Base-by-base conservation (phyloP, 2,113 vertebrate genomes). In the Hyperopisus bebe region DNA sequence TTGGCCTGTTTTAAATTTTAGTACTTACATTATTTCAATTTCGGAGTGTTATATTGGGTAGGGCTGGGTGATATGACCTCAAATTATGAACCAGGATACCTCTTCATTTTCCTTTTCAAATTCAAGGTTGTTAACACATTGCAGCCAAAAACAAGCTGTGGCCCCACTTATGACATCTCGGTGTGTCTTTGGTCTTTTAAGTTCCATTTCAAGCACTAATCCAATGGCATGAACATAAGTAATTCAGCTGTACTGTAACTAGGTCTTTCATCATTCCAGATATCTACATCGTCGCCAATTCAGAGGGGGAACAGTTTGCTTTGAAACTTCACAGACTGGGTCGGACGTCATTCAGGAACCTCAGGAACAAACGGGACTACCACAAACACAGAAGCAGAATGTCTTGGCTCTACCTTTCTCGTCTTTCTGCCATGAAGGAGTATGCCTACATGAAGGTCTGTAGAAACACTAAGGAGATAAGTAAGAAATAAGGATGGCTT, bases 391-490 rank as follows among this genome's bases (percentile, higher is more conserved):
- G 98, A 48, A 95, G 96, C 89, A 98, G 96, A 80, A 96, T 98
- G 94, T 99, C 98, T 6, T 99, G 98, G 98, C 97, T 99, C 21
- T 99, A 99, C 91, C 96, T 99, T 55, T 99, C 98, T 77, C 97
- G 98, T n/a, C 96, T 98, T 82, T 98, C 98, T 90, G 98, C 98
- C 51, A 97, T 97, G 98, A 99, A 99, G 88, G 98, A 99, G 94
- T 99, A 96, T 95, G 98, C 98, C n/a, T 99, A 98, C 90, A 99
- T 99, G 98, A 99, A 99, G 96, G 98, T 99, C 74, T 83, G 15
- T 53, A 10, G 13, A 51, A 44, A 62, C 0, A 0, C 9, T 44
- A 15, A 31, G 3, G 17, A 17, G 35, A 66, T n/a, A 13, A 48
- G 51, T 53, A 1, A 15, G 27, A 4, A 74, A 88, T 48, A 15